Percentiles rank a stretch among this genome's conserved stretches.
Evolutionary conservation across 2,113 vertebrate species (phyloP).

Genomic region (Carassius auratus): DNA sequence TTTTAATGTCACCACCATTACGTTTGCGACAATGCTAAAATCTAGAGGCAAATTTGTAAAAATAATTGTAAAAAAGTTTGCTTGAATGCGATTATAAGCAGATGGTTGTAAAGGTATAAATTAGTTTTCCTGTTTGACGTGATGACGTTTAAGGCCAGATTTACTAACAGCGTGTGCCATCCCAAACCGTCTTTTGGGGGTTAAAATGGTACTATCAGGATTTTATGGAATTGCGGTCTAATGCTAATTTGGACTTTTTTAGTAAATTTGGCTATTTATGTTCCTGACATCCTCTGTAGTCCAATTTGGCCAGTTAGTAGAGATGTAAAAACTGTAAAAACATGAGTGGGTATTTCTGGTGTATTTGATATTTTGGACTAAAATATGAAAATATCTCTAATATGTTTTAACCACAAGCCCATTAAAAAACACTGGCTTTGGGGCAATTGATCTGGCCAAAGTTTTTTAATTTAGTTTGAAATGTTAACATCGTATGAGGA

Average conservation of each 20-base stretch:
- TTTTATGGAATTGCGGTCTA: too few relatives aligned
- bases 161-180: too few relatives aligned
- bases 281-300: neutral
- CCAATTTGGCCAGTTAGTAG: neutral
- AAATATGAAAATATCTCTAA: neutral
- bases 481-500: conserved; percentile 43
- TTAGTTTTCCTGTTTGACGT: neutral
- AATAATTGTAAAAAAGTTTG: neutral
- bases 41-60: neutral
- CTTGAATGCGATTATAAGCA: neutral
- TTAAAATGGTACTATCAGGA: too few relatives aligned
- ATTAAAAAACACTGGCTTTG: neutral
- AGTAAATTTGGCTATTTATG: too few relatives aligned
- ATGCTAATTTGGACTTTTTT: too few relatives aligned
- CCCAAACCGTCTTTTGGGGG: too few relatives aligned
- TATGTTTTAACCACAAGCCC: neutral
- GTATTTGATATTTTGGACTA: neutral
- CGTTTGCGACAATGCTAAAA: neutral
- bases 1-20: neutral
- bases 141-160: neutral
- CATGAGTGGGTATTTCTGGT: neutral
- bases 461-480: conserved; percentile 51
- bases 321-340: neutral
- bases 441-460: neutral
- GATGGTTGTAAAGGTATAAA: neutral